phyloP scores from a whole-genome alignment of 1,140 invertebrate species.

The Varroa destructor region DNA sequence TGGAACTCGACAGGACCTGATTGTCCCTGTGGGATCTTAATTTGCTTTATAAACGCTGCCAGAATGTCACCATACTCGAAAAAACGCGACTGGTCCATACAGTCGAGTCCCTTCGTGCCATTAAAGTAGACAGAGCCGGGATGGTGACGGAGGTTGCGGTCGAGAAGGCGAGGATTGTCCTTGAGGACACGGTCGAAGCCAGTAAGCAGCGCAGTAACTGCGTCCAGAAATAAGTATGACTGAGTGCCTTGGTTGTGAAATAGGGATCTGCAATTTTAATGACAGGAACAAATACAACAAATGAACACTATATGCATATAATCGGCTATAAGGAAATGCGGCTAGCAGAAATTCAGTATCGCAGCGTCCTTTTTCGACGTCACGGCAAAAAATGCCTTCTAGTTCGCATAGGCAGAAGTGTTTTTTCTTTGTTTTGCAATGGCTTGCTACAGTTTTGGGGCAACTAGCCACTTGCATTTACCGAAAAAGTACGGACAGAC shows the following conservation, averaged over 20 bases:
- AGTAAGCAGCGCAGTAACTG: constrained; percentile 17
- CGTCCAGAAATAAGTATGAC: constrained; percentile 16
- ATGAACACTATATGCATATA: too few species aligned
- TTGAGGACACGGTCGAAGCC: constrained; percentile 26
- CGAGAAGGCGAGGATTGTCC: constrained; percentile 24
- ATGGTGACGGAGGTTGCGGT: constrained; percentile 17
- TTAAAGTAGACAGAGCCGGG: constrained; percentile 25
- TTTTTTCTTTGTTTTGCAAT: too few species aligned
- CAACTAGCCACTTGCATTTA: too few species aligned
- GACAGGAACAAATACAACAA: too few species aligned
- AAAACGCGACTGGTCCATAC: constrained; percentile 25
- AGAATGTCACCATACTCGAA: constrained; percentile 17
- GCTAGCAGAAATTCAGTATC: too few species aligned
- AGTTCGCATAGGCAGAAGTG: too few species aligned
- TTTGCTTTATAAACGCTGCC: constrained; percentile 10
- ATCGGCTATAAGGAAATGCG: too few species aligned
- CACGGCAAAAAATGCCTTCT: too few species aligned
- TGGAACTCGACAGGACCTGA: constrained; percentile 24
- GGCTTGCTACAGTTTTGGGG: too few species aligned
- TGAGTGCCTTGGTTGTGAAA: constrained; percentile 27
- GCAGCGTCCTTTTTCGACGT: too few species aligned
- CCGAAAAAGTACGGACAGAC: too few species aligned
- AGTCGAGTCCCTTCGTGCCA: constrained; percentile 21
- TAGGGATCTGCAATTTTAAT: constrained; percentile 20
- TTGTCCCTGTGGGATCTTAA: constrained; percentile 24